Percentiles rank a stretch among this genome's conserved stretches.
Conservation (phyloP, 2,113 vertebrate species). For the Cheilinus undulatus region DNA sequence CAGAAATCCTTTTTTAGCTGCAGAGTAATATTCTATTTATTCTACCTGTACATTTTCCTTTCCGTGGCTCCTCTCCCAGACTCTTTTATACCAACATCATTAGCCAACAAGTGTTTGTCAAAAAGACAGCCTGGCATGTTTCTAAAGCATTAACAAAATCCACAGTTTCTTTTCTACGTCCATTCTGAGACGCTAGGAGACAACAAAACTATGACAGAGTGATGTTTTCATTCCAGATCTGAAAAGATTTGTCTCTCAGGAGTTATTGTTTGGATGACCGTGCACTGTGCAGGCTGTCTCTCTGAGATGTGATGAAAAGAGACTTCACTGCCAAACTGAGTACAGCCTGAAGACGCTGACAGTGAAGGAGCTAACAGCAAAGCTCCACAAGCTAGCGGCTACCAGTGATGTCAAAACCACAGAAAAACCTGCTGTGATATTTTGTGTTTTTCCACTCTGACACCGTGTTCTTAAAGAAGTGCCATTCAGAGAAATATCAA, state of each 20-base stretch:
- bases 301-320: slow-evolving; percentile 23
- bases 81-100: no score
- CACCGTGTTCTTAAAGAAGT: neutral
- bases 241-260: neutral
- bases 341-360: slow-evolving; percentile 34
- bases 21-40: neutral
- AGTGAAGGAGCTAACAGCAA: slow-evolving; percentile 9
- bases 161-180: neutral
- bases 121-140: neutral
- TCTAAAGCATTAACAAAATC: neutral
- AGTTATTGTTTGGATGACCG: neutral
- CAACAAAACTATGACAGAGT: neutral
- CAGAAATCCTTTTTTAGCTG: no score
- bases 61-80: neutral
- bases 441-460: slow-evolving; percentile 11
- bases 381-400: neutral
- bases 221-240: neutral
- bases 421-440: neutral
- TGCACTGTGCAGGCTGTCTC: neutral
- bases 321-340: slow-evolving; percentile 15
- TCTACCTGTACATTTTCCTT: neutral
- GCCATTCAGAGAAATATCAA: slow-evolving; percentile 10
- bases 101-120: neutral
- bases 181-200: neutral
- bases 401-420: slow-evolving; percentile 20